A percentile compares a stretch with the other conserved stretches of the same genome.
Conservation (phyloP, 2,113 vertebrate genomes). For the Brachypodius melanocephalos region DNA sequence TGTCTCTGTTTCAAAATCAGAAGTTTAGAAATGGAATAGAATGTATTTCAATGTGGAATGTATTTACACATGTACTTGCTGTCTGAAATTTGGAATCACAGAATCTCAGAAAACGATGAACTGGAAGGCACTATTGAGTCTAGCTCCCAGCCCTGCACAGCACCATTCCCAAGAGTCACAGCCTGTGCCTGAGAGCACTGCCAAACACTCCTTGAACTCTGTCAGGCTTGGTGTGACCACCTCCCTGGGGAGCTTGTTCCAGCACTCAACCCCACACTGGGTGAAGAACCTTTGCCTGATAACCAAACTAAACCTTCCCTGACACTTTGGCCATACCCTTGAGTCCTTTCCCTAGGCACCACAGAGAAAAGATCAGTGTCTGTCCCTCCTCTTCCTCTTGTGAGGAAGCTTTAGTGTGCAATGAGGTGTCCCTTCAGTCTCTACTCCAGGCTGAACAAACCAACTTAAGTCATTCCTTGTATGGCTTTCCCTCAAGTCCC, state of each 20-base stretch:
- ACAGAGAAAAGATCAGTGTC: neutral
- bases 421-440: neutral
- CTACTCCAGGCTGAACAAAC: neutral
- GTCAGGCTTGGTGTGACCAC: neutral
- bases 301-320: neutral
- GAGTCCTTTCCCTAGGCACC: neutral
- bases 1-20: neutral
- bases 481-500: neutral
- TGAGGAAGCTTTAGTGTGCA: too few species aligned
- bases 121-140: neutral
- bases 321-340: neutral
- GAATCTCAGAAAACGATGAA: neutral
- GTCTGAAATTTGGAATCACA: neutral
- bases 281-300: neutral
- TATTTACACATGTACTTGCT: neutral
- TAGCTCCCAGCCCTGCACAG: neutral
- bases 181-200: too few species aligned
- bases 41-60: neutral
- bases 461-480: neutral
- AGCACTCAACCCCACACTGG: accelerated
- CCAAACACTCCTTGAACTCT: neutral
- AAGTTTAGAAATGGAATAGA: neutral
- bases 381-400: neutral
- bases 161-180: neutral
- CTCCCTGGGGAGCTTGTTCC: too few species aligned